Evolutionary conservation across 2,888 invertebrate species (phyloP), one percentile per base, ranked within the genome.

Genomic region (Drosophila algonquin): DNA sequence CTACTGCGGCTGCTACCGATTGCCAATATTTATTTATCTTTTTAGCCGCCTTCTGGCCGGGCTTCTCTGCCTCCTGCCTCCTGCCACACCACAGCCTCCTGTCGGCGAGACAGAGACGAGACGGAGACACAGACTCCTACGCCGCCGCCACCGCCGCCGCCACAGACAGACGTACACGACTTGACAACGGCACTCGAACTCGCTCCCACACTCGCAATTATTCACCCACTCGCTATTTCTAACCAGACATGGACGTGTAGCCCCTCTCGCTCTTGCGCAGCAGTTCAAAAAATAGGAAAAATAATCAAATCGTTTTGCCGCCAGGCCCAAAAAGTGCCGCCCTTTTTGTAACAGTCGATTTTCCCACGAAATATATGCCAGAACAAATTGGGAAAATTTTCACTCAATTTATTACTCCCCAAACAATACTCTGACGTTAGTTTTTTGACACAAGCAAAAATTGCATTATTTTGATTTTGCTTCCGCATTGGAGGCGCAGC

Each of bases 401-500:
- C 40, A 40, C 40, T n/a, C 14, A n/a, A 40, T 14, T n/a, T 7
- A 40, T 40, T n/a, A 14, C 14, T 40, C 2, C n/a, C n/a, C 7
- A n/a, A 7, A 40, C n/a, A 40, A 8, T 9, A 18, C 12, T 12
- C 12, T 45, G 9, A 4, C 32, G 45, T 9, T 14, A 6, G 6
- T 32, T 64, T 46, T 46, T 32, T 21, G 7, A n/a, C 40, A 40
- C 40, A 40, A 14, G 40, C 53, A 52, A 61, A 62, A 63, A 44
- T 74, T 24, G 57, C 60, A 50, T 52, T 61, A 74, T 73, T 63
- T 63, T 68, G 50, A 45, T 50, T 80, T 87, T 76, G 73, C 84
- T 86, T 87, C 81, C 87, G 84, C 84, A 73, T 87, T 76, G 54
- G 60, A 46, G 53, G 21, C 61, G 45, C 40, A 56, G 55, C 40